Base-by-base conservation (phyloP, 2,888 invertebrate genomes). In the Stenoptilia bipunctidactyla region DNA sequence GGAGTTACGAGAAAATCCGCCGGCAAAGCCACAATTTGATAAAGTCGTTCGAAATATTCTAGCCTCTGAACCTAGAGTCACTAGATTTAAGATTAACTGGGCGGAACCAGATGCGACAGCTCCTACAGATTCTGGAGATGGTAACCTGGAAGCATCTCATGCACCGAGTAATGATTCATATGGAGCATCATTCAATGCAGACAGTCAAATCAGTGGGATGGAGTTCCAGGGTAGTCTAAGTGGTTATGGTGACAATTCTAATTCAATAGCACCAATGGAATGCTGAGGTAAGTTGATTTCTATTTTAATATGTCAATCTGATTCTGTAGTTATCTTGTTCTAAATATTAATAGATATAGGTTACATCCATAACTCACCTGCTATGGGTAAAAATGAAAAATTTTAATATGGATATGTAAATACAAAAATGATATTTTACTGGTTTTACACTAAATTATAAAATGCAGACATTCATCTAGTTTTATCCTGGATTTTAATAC, bases 41-140 rank as follows among this genome's bases (percentile, higher is more conserved):
- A 97, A 97, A 86, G 94, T 97, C 10, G 86, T 88, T 34, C 85
- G 94, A 50, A 94, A 93, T 71, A 93, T 94, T 45, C 70, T 94
- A 27, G 95, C 94, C 0, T 92, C 94, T 1, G 93, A 96, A 73
- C 98, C 98, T 0, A 86, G 98, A 58, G 98, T 98, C 2, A 98
- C 98, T 2, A 87, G 83, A 39, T 98, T 98, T 71, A 97, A 97
- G 82, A 98, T 98, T 38, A 97, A 98, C 63, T 98, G 98, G 98
- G 97, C 94, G 44, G 94, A 94, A 46, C 80, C 87, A 0, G 86
- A 87, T 36, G 85, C 76, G 0, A 69, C 64, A 13, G 66, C 56
- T 0, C 61, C 66, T 0, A 50, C 64, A 0, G 73, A 79, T 39
- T 66, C 75, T 0, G 75, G 66, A 0, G 82, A 77, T 39, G 71